Conservation (phyloP, 2,888 invertebrate species). For the Myopa testacea region DNA sequence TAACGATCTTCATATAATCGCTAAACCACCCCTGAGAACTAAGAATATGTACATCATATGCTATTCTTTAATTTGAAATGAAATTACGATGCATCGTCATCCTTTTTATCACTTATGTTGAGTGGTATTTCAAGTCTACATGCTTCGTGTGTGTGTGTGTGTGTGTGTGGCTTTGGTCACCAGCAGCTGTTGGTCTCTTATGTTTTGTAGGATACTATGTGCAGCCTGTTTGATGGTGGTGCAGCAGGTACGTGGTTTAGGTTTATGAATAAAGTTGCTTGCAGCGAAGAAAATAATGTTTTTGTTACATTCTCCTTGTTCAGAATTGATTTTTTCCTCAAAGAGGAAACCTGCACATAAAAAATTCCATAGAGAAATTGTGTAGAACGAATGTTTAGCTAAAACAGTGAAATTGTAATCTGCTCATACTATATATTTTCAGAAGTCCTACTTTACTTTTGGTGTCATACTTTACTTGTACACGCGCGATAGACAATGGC, state of each 20-base stretch:
- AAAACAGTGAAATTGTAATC: neutral
- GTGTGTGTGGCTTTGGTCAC: neutral
- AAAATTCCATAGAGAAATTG: neutral
- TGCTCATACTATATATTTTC: neutral
- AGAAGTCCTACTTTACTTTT: neutral
- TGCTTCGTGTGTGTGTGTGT: neutral
- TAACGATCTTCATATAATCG: neutral
- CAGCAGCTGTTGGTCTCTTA: constrained; percentile 23
- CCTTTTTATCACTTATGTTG: neutral
- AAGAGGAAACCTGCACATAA: neutral
- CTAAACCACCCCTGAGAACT: neutral
- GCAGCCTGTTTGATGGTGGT: neutral
- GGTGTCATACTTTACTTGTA: neutral
- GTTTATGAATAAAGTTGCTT: neutral
- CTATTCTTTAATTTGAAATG: neutral
- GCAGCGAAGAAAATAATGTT: neutral
- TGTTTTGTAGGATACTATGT: neutral
- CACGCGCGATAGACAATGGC: constrained; percentile 79
- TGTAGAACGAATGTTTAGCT: too few species aligned
- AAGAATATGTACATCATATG: neutral
- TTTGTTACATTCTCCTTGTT: neutral
- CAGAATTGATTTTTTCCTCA: constrained; percentile 6
- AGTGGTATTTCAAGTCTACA: neutral
- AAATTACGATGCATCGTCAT: neutral
- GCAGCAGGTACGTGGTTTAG: constrained; percentile 9